Conservation (phyloP, 23 tunicate species). For the Trididemnum nubilum region DNA sequence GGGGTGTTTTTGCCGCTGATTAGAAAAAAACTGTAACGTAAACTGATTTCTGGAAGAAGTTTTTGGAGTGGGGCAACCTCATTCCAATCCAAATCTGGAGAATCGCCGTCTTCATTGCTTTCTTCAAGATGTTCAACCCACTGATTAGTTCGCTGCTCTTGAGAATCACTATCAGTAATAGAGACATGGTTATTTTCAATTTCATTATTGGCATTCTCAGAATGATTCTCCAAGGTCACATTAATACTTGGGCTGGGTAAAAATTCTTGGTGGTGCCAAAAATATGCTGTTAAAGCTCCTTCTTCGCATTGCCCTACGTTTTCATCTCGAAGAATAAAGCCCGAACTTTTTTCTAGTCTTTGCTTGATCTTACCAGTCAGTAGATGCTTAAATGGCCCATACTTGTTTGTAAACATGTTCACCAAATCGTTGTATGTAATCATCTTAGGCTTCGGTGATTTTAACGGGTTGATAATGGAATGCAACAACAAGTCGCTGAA, state of each 20-base stretch:
- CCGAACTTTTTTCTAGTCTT: not conserved
- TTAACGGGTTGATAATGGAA: conserved; percentile 16
- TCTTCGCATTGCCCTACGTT: not conserved
- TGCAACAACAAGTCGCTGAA: not conserved
- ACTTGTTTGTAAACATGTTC: not conserved
- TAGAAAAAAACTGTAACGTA: conserved; percentile 7
- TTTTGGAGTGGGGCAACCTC: not conserved
- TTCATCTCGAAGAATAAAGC: not conserved
- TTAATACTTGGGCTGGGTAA: not conserved
- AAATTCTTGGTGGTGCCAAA: not conserved
- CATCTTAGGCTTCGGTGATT: not conserved
- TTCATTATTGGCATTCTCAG: not conserved
- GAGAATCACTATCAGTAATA: too few relatives aligned
- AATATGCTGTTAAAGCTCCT: not conserved
- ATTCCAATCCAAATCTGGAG: not conserved
- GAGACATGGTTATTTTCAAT: not conserved
- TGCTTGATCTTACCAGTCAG: not conserved
- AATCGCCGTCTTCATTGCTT: not conserved
- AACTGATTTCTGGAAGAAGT: not conserved
- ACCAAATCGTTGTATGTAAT: not conserved
- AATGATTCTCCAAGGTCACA: not conserved
- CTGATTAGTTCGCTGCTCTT: not conserved
- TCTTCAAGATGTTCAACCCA: not conserved
- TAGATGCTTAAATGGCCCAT: not conserved
- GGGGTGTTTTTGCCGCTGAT: conserved; percentile 24